Conservation (phyloP, 2,888 invertebrate genomes). For the Volucella inflata region DNA sequence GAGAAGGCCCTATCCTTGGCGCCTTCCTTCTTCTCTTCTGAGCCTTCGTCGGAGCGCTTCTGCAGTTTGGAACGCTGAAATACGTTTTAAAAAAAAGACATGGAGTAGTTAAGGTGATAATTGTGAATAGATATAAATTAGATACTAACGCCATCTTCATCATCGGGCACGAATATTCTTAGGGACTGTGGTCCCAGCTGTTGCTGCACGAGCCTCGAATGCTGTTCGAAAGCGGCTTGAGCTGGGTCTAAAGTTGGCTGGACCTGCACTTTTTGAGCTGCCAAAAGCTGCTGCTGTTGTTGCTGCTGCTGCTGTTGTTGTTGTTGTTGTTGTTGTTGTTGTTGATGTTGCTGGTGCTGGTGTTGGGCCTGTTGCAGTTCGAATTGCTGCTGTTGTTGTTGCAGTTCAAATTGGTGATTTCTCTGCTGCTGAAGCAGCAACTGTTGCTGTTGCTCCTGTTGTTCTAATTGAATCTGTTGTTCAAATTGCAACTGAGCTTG, state of each 20-base stretch:
- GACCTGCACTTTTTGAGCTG: constrained; percentile 27
- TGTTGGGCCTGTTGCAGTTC: constrained; percentile 75
- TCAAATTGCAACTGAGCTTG: constrained; percentile 78
- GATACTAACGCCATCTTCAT: constrained; percentile 78
- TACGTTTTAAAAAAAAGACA: constrained; percentile 16
- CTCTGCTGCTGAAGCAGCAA: constrained; percentile 61
- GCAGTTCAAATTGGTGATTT: constrained; percentile 34
- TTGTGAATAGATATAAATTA: not conserved
- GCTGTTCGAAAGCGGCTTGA: constrained; percentile 80
- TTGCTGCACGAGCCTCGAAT: constrained; percentile 81
- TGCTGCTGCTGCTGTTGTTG: constrained; percentile 75
- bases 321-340: constrained; percentile 75
- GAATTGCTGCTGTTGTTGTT: constrained; percentile 74
- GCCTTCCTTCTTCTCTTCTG: constrained; percentile 77
- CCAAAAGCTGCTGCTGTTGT: constrained; percentile 55
- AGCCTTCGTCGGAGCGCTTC: constrained; percentile 77
- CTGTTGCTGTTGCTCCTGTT: constrained; percentile 69
- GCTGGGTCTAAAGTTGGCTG: constrained; percentile 75
- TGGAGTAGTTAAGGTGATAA: not conserved
- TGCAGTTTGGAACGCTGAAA: constrained; percentile 79
- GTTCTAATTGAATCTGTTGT: constrained; percentile 77
- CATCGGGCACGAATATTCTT: constrained; percentile 85
- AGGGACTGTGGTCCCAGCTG: constrained; percentile 81
- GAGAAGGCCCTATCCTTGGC: constrained; percentile 77
- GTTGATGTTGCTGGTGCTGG: constrained; percentile 76